These are phyloP conservation scores for Rugalucina vietnamica DNA, from an alignment of 2,888 invertebrate genomes.

Conservation along the genomic window DNA sequence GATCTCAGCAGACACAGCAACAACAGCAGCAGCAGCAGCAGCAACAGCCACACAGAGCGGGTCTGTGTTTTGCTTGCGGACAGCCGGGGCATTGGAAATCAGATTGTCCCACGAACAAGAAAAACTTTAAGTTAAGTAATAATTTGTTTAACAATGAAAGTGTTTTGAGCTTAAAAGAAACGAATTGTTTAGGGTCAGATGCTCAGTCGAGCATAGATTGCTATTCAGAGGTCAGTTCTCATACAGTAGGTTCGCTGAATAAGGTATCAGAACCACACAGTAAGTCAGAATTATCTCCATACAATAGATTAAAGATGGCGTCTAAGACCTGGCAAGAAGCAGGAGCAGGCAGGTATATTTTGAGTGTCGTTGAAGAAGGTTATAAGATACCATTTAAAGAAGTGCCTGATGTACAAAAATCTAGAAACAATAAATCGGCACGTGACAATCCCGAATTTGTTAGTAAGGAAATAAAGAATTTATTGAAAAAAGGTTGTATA, in stretches of 20 bases:
- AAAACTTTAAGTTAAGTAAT: not conserved
- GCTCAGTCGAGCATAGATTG: too few species aligned
- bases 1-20: not conserved
- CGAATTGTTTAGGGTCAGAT: not conserved
- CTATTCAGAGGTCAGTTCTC: too few species aligned
- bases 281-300: not conserved
- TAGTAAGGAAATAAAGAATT: not conserved
- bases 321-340: not conserved
- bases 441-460: constrained; percentile 17
- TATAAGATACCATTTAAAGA: not conserved
- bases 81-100: not conserved
- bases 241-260: too few species aligned
- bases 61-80: not conserved
- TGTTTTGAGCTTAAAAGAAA: too few species aligned
- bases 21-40: not conserved
- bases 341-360: not conserved
- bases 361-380: not conserved
- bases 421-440: constrained; percentile 11
- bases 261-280: too few species aligned
- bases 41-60: not conserved
- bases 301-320: not conserved
- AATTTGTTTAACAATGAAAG: not conserved
- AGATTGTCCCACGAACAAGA: not conserved
- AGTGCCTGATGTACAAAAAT: not conserved
- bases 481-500: constrained; percentile 12